These are phyloP conservation scores for Oopsacas minuta DNA, from an alignment of 37 sponge, comb jelly and placozoan genomes.

Conservation along the genomic window DNA sequence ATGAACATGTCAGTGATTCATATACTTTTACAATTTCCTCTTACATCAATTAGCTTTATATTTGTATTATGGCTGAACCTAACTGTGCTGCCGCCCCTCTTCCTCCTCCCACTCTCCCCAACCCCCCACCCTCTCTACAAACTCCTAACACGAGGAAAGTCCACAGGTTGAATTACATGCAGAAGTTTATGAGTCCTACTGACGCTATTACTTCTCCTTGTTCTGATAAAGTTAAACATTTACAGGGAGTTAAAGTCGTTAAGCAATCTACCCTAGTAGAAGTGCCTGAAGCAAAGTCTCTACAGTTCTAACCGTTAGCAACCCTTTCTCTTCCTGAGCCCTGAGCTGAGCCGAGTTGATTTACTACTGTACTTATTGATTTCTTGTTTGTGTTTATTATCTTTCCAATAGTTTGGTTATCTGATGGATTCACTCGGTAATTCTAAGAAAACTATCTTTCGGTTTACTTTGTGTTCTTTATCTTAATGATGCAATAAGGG, in stretches of 20 bases:
- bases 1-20: no score
- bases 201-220: slow-evolving; percentile 75
- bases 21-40: no score
- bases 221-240: slow-evolving; percentile 41
- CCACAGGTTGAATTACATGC: background rate
- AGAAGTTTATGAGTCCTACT: slow-evolving; percentile 66
- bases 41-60: no score
- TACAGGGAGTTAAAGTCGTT: background rate
- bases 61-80: background rate
- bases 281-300: background rate
- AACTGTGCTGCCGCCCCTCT: background rate
- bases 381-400: background rate
- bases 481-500: no score
- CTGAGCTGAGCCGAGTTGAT: background rate
- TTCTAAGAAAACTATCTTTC: no score
- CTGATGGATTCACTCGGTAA: background rate
- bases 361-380: background rate
- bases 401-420: no score
- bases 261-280: background rate
- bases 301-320: background rate
- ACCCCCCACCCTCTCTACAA: background rate
- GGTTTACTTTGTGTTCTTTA: no score
- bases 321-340: background rate
- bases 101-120: background rate
- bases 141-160: slow-evolving; percentile 22